phyloP scores from a whole-genome alignment of 1,140 invertebrate species.

The Drosophila nigromelanica region DNA sequence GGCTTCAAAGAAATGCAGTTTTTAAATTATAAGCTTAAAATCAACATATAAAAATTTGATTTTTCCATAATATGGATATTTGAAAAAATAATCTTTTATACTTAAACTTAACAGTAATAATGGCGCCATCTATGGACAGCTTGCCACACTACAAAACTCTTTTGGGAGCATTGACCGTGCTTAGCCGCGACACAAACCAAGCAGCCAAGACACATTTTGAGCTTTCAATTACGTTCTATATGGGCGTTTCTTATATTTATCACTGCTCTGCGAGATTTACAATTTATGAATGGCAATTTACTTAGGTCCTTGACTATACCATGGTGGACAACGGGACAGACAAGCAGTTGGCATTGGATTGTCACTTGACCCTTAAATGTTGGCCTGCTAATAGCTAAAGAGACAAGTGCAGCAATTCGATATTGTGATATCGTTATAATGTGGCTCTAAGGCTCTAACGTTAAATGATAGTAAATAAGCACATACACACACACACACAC shows the following conservation, averaged over 20 bases:
- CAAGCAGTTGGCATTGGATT: constrained; percentile 16
- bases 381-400: constrained; percentile 65
- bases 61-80: too few species aligned
- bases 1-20: too few species aligned
- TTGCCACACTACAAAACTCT: background rate
- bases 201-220: background rate
- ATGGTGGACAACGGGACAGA: background rate
- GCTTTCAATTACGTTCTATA: background rate
- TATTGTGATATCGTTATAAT: constrained; percentile 34
- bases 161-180: background rate
- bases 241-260: constrained; percentile 41
- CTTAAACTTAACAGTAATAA: too few species aligned
- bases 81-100: too few species aligned
- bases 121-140: constrained; percentile 16
- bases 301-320: constrained; percentile 44
- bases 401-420: constrained; percentile 42
- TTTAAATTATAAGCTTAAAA: too few species aligned
- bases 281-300: constrained; percentile 70
- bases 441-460: constrained; percentile 42
- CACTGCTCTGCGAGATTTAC: constrained; percentile 35
- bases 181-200: constrained; percentile 10
- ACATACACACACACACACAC: constrained; percentile 31
- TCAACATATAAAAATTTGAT: too few species aligned
- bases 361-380: constrained; percentile 67
- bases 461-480: constrained; percentile 73